A percentile compares a stretch with the other conserved stretches of the same genome.
Conservation (phyloP, 2,888 invertebrate species). For the Dendrolimus houi region DNA sequence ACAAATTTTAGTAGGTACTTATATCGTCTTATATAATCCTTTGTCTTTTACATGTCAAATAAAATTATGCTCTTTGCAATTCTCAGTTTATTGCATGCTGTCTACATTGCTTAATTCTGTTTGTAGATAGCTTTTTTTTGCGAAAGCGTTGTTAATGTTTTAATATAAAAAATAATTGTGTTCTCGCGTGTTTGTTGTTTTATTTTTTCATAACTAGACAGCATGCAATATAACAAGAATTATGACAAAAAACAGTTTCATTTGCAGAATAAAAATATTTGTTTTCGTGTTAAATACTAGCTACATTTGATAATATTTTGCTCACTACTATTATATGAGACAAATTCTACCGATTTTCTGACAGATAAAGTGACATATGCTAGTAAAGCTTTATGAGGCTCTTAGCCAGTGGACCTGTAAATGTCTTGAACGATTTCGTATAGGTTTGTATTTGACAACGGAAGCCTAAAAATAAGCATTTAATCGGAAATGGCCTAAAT, state of each 20-base stretch:
- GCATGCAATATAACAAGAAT: slow-evolving; percentile 19
- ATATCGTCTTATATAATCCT: neutral
- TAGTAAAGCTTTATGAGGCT: too few relatives aligned
- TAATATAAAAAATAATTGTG: slow-evolving; percentile 13
- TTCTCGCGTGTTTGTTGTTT: slow-evolving; percentile 17
- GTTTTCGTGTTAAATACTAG: slow-evolving; percentile 1
- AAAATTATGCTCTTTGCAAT: neutral
- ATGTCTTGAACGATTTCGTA: too few relatives aligned
- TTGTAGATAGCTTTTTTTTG: slow-evolving; percentile 13
- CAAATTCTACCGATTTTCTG: too few relatives aligned
- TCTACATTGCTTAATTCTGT: slow-evolving; percentile 12
- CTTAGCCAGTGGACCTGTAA: too few relatives aligned
- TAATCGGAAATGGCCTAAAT: neutral
- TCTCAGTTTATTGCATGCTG: slow-evolving; percentile 17
- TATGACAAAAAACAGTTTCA: slow-evolving; percentile 6
- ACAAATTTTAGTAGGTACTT: too few relatives aligned
- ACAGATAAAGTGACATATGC: too few relatives aligned
- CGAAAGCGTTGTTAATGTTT: slow-evolving; percentile 13
- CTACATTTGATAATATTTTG: neutral
- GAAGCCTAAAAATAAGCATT: neutral
- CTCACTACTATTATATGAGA: neutral
- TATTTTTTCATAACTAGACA: slow-evolving; percentile 14
- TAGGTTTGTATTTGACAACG: neutral
- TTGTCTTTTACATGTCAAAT: neutral
- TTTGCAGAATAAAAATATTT: slow-evolving; percentile 10